Conservation (phyloP, 2,113 vertebrate genomes). For the Eonycteris spelaea region DNA sequence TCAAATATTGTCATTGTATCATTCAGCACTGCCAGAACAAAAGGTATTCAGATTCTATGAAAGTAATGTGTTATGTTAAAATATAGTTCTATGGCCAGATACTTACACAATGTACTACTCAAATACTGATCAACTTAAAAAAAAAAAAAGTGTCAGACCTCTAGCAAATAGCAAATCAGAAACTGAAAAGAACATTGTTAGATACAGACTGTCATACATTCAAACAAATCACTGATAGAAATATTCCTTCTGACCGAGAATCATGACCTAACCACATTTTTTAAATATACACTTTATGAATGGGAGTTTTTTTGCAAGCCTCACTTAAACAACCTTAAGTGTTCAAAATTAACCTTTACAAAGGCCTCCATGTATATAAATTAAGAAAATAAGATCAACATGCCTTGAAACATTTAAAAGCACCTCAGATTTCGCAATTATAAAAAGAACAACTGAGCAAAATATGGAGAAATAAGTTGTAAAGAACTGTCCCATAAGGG, state of each 20-base stretch:
- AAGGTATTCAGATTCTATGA: constrained; percentile 45
- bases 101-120: constrained; percentile 52
- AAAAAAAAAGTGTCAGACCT: background rate
- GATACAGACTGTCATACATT: background rate
- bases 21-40: constrained; percentile 15
- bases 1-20: constrained; percentile 33
- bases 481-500: background rate
- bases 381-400: background rate
- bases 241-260: background rate
- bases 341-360: background rate
- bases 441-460: background rate
- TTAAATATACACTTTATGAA: background rate
- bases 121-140: constrained; percentile 43
- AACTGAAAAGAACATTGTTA: background rate
- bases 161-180: background rate
- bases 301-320: background rate
- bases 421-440: background rate
- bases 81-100: background rate
- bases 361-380: background rate
- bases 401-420: background rate
- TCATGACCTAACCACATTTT: background rate
- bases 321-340: background rate
- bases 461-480: background rate
- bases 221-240: background rate
- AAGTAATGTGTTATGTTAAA: constrained; percentile 61